Percentiles rank a stretch among this genome's conserved stretches.
Conservation (phyloP, 2,797 vertebrate genomes). For the Sardinella longiceps region DNA sequence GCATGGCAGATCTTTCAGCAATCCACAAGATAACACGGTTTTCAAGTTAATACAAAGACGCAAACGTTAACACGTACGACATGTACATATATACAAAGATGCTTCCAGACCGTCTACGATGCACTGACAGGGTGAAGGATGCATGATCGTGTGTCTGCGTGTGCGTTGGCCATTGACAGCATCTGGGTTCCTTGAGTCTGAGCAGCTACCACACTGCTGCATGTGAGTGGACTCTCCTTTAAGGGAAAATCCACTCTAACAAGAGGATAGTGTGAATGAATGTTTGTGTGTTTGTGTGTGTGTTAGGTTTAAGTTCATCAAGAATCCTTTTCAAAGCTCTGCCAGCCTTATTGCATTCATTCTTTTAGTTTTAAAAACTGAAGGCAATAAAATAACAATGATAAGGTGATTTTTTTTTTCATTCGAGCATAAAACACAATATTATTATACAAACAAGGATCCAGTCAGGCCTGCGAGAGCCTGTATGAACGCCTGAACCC, state of each 20-base stretch:
- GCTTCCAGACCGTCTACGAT: slow-evolving; percentile 64
- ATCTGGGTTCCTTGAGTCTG: slow-evolving; percentile 26
- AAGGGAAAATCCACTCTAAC: slow-evolving; percentile 39
- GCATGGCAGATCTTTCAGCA: slow-evolving; percentile 46
- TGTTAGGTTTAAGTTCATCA: background rate
- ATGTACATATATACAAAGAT: slow-evolving; percentile 79
- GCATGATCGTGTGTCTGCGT: slow-evolving; percentile 9
- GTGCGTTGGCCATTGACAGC: slow-evolving; percentile 48
- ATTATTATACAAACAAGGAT: slow-evolving; percentile 81
- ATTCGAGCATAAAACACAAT: slow-evolving; percentile 74
- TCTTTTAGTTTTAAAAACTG: background rate
- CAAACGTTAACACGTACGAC: slow-evolving; percentile 59
- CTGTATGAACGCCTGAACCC: background rate
- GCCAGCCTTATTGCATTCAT: background rate
- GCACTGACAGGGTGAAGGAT: slow-evolving; percentile 61
- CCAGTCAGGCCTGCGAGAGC: background rate
- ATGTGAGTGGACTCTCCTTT: slow-evolving; percentile 50
- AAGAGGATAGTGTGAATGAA: slow-evolving; percentile 49
- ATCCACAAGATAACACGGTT: slow-evolving; percentile 65
- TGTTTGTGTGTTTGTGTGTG: slow-evolving; percentile 22
- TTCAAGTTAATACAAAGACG: slow-evolving; percentile 81
- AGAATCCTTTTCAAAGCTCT: background rate
- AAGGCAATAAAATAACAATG: slow-evolving; percentile 60
- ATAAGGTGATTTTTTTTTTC: slow-evolving; percentile 77
- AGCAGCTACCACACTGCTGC: slow-evolving; percentile 51